phyloP scores from a whole-genome alignment of 2,113 vertebrate species.

The Pheucticus melanocephalus region DNA sequence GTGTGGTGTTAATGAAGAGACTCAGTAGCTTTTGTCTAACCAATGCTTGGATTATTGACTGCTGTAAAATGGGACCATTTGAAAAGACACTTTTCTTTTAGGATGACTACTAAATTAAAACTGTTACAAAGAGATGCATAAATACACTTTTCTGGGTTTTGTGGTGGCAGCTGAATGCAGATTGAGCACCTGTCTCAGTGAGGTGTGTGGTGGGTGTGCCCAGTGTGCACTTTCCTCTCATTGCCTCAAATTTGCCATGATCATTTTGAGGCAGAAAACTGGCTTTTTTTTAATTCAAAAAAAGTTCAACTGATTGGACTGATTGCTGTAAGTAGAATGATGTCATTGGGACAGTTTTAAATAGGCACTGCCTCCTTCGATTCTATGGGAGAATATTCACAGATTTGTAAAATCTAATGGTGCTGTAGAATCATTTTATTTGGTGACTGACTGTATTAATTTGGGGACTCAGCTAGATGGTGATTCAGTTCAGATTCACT shows the following conservation, averaged over 20 bases:
- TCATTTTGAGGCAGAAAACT: neutral
- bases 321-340: neutral
- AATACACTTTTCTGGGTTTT: neutral
- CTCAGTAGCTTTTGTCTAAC: neutral
- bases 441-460: neutral
- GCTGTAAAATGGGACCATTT: neutral
- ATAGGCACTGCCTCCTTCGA: neutral
- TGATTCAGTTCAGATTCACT: neutral
- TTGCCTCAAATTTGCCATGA: neutral
- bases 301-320: neutral
- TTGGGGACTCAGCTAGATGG: neutral
- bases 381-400: neutral
- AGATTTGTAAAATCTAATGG: neutral
- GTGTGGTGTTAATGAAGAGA: neutral
- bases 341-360: neutral
- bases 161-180: neutral
- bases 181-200: neutral
- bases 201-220: neutral
- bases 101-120: neutral
- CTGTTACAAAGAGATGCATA: neutral
- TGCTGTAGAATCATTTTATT: neutral
- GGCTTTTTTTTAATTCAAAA: neutral
- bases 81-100: neutral
- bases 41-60: neutral
- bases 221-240: neutral